These are phyloP conservation scores for Orientallactaga sibirica DNA, from an alignment of 2,797 vertebrate species.

Conservation along the genomic window DNA sequence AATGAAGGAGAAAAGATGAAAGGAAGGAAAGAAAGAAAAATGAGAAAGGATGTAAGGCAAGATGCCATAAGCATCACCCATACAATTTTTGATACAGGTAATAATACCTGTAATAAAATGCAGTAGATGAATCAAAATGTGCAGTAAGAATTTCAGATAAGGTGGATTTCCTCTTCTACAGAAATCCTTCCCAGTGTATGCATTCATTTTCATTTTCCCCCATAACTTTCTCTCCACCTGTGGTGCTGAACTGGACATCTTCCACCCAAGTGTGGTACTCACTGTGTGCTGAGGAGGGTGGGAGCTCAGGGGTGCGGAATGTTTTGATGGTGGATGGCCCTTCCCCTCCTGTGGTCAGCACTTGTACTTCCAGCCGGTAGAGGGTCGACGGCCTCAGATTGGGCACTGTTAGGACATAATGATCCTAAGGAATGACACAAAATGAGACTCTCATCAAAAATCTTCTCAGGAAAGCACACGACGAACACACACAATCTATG, in stretches of 20 bases:
- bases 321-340: constrained; percentile 94
- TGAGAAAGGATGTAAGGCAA: fast-evolving
- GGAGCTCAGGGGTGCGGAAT: constrained; percentile 93
- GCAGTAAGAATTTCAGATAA: fast-evolving
- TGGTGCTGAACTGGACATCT: fast-evolving
- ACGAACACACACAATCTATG: not conserved
- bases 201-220: fast-evolving
- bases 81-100: no score
- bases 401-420: constrained; percentile 92
- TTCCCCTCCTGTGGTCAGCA: constrained; percentile 93
- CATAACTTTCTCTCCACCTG: fast-evolving
- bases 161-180: fast-evolving
- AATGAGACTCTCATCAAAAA: fast-evolving
- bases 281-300: constrained; percentile 91
- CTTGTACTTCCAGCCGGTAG: constrained; percentile 96
- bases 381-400: constrained; percentile 93
- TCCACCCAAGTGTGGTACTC: constrained; percentile 79
- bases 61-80: no score
- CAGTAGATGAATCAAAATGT: fast-evolving
- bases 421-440: constrained; percentile 88
- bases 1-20: fast-evolving
- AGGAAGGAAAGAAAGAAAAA: fast-evolving
- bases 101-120: not conserved
- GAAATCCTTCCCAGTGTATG: fast-evolving
- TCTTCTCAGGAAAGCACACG: fast-evolving